Evolutionary conservation across 2,888 invertebrate species (phyloP), one percentile per base, ranked within the genome.

Genomic region (Anthophora plumipes): DNA sequence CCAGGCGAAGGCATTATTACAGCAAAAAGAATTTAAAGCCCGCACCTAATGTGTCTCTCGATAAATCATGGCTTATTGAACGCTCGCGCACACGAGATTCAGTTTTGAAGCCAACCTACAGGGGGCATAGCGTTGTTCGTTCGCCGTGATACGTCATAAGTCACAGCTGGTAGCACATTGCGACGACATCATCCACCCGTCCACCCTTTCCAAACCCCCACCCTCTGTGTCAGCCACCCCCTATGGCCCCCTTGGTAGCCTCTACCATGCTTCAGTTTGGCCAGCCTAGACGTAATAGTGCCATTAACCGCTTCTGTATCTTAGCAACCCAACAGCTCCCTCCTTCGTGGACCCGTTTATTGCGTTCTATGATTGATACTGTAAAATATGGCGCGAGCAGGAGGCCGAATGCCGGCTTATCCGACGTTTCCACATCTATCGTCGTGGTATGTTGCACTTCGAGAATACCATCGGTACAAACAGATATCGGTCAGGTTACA

Each of bases 101-200:
- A 82, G 85, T 87, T 88, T 87, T 89, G 89, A 87, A 87, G 85
- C 80, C 80, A 76, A 69, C 82, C 80, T 60, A 82, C 73, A 48
- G 77, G 55, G 69, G 37, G 12, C 61, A 54, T 77, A 74, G 83
- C 77, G 85, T 87, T 84, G 86, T 87, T 88, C 85, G 86, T 84
- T 73, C 83, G 69, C 85, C 80, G 88, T 89, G 91, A 92, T 92
- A 92, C 90, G 91, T 92, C 91, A 91, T 92, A 92, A 92, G 91
- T 92, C 92, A 92, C 91, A 92, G 91, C 89, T 91, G 91, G 92
- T 92, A 91, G 90, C 91, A 92, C 91, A 86, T 90, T 92, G 91
- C 91, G 89, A 89, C 90, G 91, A 92, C 91, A 88, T 90, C 89
- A 80, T 86, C 86, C 89, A 67, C 80, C 85, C 75, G 59, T 48